A percentile compares a stretch with the other conserved stretches of the same genome.
These are phyloP conservation scores for Hybognathus amarus DNA, from an alignment of 2,797 vertebrate species.

Conservation along the genomic window DNA sequence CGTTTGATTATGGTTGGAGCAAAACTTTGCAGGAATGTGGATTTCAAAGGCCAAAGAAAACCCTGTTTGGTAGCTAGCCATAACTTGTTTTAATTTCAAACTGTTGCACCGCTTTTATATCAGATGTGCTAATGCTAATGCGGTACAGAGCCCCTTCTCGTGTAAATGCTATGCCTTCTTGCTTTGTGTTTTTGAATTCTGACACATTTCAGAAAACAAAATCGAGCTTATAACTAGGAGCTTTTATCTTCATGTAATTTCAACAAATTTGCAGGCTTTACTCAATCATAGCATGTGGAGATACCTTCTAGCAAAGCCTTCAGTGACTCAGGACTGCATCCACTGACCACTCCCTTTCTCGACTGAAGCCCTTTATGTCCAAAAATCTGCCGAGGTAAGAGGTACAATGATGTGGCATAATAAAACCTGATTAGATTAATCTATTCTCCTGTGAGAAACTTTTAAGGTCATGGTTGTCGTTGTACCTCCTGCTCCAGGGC, in stretches of 20 bases:
- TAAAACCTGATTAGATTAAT: neutral
- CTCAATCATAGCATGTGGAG: neutral
- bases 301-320: conserved; percentile 63
- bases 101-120: neutral
- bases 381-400: conserved; percentile 38
- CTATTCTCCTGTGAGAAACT: neutral
- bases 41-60: neutral
- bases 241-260: neutral
- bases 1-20: neutral
- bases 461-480: neutral
- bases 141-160: no score
- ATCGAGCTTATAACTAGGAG: neutral
- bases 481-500: conserved; percentile 69
- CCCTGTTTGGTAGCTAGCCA: neutral
- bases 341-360: neutral
- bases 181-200: neutral
- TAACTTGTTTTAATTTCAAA: neutral
- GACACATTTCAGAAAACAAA: neutral
- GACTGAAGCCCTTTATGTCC: conserved; percentile 20
- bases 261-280: neutral
- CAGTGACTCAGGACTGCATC: conserved; percentile 37
- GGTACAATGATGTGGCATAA: neutral
- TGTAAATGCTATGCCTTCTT: neutral
- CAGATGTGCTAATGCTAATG: conserved; percentile 5
- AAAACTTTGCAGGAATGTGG: neutral